A percentile compares a stretch with the other conserved stretches of the same genome.
These are phyloP conservation scores for Solea solea DNA, from an alignment of 2,113 vertebrate genomes.

Conservation along the genomic window DNA sequence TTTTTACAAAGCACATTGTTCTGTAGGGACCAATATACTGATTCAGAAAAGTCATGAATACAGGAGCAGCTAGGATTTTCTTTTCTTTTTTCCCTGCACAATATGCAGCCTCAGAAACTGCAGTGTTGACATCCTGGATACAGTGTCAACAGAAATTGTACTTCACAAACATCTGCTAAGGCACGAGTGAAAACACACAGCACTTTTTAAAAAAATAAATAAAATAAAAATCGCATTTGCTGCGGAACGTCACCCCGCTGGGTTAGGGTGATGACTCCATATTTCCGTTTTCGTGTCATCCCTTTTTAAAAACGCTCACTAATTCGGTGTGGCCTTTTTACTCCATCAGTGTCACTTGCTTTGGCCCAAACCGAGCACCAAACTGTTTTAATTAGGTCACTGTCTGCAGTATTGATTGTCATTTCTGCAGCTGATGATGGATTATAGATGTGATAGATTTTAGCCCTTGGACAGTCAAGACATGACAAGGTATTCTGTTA, in stretches of 20 bases:
- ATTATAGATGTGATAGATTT: slow-evolving; percentile 54
- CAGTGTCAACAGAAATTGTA: background rate
- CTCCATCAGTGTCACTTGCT: slow-evolving; percentile 7
- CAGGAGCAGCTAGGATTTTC: background rate
- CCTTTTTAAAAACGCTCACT: background rate
- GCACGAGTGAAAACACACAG: background rate
- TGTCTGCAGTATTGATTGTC: slow-evolving; percentile 30
- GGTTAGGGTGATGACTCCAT: no score
- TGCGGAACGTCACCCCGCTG: no score
- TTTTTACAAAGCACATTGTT: background rate
- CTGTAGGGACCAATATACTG: background rate
- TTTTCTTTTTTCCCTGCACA: background rate
- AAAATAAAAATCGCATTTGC: no score
- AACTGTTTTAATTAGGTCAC: slow-evolving; percentile 25
- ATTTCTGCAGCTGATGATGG: slow-evolving; percentile 50
- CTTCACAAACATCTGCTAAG: background rate
- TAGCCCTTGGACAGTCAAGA: slow-evolving; percentile 36
- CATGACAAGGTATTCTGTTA: slow-evolving; percentile 63
- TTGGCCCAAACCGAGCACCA: background rate
- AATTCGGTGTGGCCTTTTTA: background rate
- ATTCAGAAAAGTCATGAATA: slow-evolving; percentile 10
- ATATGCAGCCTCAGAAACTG: background rate
- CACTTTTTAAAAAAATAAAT: no score
- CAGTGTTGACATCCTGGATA: background rate
- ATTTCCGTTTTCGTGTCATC: no score